These are phyloP conservation scores for Octopus bimaculoides DNA, from an alignment of 1,140 invertebrate genomes.

Conservation along the genomic window DNA sequence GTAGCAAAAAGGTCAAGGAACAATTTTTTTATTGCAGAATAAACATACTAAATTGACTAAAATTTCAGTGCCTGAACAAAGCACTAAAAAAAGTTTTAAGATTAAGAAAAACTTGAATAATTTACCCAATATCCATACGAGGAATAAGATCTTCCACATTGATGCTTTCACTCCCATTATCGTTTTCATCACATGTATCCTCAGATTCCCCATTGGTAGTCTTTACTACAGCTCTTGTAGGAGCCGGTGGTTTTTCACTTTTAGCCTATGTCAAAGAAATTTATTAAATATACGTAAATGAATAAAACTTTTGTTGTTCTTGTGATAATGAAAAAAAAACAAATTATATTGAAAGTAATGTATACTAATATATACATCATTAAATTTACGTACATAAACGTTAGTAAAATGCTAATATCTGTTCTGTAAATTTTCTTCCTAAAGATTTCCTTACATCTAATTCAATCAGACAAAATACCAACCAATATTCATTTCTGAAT, in stretches of 20 bases:
- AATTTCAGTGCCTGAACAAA: background rate
- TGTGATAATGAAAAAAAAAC: no score
- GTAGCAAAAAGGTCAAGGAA: background rate
- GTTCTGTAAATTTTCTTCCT: no score
- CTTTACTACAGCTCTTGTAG: slow-evolving; percentile 64
- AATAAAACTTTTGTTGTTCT: no score
- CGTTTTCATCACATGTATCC: slow-evolving; percentile 53
- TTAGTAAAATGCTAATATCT: no score
- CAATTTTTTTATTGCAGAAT: background rate
- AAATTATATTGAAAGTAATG: no score
- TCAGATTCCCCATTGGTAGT: slow-evolving; percentile 32
- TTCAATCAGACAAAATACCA: no score
- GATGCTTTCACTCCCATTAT: slow-evolving; percentile 40
- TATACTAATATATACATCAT: no score
- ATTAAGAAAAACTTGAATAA: background rate
- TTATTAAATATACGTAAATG: no score
- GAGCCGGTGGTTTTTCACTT: slow-evolving; percentile 59
- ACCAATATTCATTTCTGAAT: no score
- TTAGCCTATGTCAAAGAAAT: slow-evolving; percentile 38
- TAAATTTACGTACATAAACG: no score
- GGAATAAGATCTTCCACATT: slow-evolving; percentile 71
- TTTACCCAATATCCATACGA: slow-evolving; percentile 71
- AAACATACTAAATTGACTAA: background rate
- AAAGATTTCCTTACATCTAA: no score
- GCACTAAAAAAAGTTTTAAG: background rate